A percentile compares a stretch with the other conserved stretches of the same genome.
phyloP scores from a whole-genome alignment of 2,113 vertebrate genomes.

The Ursus arctos region DNA sequence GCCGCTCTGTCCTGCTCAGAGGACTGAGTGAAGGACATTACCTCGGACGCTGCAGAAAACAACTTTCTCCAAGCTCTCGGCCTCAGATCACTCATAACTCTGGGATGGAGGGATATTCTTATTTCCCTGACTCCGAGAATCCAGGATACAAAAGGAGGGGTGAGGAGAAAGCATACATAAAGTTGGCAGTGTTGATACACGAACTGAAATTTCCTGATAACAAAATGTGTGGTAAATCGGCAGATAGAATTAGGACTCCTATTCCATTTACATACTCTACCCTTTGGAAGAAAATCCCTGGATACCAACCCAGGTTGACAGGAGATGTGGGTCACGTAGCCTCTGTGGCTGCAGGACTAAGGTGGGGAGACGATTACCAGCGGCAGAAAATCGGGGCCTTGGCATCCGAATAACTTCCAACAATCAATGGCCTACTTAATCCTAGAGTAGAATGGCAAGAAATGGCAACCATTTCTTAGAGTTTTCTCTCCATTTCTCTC shows the following conservation, averaged over 20 bases:
- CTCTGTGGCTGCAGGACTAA: not conserved
- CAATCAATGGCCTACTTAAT: not conserved
- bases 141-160: not conserved
- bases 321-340: not conserved
- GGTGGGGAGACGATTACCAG: not conserved
- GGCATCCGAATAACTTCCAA: not conserved
- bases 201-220: not conserved
- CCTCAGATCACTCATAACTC: not conserved
- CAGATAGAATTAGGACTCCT: not conserved
- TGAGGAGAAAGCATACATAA: not conserved
- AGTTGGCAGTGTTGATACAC: not conserved
- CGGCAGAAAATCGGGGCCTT: not conserved
- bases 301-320: not conserved
- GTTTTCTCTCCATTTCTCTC: constrained; percentile 30
- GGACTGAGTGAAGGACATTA: not conserved
- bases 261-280: not conserved
- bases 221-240: not conserved
- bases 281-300: not conserved
- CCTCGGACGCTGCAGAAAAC: not conserved
- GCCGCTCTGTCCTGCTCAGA: not conserved
- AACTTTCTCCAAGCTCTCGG: not conserved
- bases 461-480: not conserved
- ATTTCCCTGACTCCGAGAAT: not conserved
- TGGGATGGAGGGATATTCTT: not conserved
- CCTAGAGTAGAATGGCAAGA: constrained; percentile 16